These are phyloP conservation scores for Dysmachus trigonus DNA, from an alignment of 2,888 invertebrate genomes.

Conservation along the genomic window DNA sequence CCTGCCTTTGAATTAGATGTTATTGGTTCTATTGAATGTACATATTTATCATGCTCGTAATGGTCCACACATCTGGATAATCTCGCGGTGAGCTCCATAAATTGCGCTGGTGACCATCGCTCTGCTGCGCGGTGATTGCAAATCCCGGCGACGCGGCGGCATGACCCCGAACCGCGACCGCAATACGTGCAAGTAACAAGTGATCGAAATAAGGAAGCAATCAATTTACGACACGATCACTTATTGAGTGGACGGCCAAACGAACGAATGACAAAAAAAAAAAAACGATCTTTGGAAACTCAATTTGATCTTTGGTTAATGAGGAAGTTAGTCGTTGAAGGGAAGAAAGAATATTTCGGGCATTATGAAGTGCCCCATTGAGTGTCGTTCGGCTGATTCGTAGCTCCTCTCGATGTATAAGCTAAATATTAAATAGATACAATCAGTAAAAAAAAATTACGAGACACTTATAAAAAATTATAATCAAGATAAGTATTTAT, in stretches of 20 bases:
- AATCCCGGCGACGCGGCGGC: neutral
- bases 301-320: slow-evolving; percentile 29
- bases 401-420: neutral
- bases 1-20: slow-evolving; percentile 18
- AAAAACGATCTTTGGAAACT: slow-evolving; percentile 21
- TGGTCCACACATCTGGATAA: neutral
- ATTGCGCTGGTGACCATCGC: neutral
- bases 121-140: slow-evolving; percentile 5
- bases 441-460: too few relatives aligned
- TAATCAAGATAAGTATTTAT: too few relatives aligned
- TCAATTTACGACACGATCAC: slow-evolving; percentile 50
- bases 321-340: slow-evolving; percentile 26
- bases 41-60: neutral
- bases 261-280: slow-evolving; percentile 1
- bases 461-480: too few relatives aligned
- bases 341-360: slow-evolving; percentile 3
- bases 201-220: slow-evolving; percentile 53
- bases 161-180: neutral
- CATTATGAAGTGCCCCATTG: neutral
- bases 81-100: neutral
- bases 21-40: slow-evolving; percentile 15
- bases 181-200: slow-evolving; percentile 40
- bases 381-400: neutral
- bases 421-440: too few relatives aligned
- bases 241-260: slow-evolving; percentile 24